Percentiles rank a stretch among this genome's conserved stretches.
These are phyloP conservation scores for Aphaenogaster floridana DNA, from an alignment of 1,140 invertebrate genomes.

Conservation along the genomic window DNA sequence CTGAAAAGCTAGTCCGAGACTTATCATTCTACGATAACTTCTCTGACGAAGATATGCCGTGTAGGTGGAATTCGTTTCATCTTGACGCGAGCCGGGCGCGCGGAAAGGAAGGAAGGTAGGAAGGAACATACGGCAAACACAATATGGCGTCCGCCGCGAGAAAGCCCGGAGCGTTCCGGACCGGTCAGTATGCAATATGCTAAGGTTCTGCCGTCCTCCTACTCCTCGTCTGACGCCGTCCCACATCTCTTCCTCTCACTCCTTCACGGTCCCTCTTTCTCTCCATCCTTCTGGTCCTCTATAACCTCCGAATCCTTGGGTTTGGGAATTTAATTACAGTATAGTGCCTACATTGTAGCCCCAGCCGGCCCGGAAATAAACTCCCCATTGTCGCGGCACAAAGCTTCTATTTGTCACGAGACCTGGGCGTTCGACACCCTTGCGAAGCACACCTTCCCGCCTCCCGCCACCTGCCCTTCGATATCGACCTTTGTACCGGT, in stretches of 20 bases:
- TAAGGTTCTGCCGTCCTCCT: slow-evolving; percentile 79
- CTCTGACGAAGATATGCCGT: slow-evolving; percentile 58
- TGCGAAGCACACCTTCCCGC: slow-evolving; percentile 65
- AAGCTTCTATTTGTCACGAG: slow-evolving; percentile 86
- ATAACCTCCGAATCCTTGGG: slow-evolving; percentile 84
- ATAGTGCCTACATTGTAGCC: slow-evolving; percentile 87
- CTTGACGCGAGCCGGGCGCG: slow-evolving; percentile 59
- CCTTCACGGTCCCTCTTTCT: slow-evolving; percentile 44
- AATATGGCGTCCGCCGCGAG: slow-evolving; percentile 82
- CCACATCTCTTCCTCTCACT: slow-evolving; percentile 66
- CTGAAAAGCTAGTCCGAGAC: slow-evolving; percentile 31
- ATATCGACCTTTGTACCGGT: slow-evolving; percentile 76
- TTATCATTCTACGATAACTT: slow-evolving; percentile 51
- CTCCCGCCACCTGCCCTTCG: slow-evolving; percentile 67
- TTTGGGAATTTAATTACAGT: slow-evolving; percentile 87
- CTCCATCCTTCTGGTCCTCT: slow-evolving; percentile 74
- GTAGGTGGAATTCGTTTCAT: slow-evolving; percentile 75
- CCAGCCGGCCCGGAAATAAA: slow-evolving; percentile 87
- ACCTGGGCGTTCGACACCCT: slow-evolving; percentile 78
- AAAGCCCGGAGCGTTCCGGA: slow-evolving; percentile 77
- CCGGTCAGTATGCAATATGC: slow-evolving; percentile 87
- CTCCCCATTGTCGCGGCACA: slow-evolving; percentile 86
- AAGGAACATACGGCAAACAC: slow-evolving; percentile 85
- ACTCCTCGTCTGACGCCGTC: slow-evolving; percentile 65
- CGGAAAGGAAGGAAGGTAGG: slow-evolving; percentile 71